phyloP scores from a whole-genome alignment of 2,113 vertebrate genomes.

The Centrocercus urophasianus region DNA sequence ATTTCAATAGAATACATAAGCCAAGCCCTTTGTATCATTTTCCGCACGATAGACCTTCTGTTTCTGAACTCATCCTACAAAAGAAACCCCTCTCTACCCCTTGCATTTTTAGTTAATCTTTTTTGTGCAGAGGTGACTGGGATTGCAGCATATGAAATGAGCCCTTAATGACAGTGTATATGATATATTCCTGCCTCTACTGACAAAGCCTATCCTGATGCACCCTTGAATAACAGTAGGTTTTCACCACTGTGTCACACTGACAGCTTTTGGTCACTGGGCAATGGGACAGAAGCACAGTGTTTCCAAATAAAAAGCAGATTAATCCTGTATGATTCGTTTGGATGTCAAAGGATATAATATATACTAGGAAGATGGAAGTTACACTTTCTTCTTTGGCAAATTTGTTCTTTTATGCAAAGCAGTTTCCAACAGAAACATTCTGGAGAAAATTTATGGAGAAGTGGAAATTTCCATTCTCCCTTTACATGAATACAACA shows the following conservation, averaged over 20 bases:
- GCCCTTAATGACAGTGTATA: not conserved
- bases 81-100: not conserved
- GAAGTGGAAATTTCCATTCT: slow-evolving; percentile 47
- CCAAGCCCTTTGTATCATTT: not conserved
- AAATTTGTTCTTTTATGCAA: slow-evolving; percentile 6
- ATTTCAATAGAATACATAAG: not conserved
- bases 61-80: not conserved
- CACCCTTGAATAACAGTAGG: not conserved
- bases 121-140: not conserved
- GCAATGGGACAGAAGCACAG: not conserved
- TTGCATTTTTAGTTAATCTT: not conserved
- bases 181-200: not conserved
- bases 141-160: fast-evolving
- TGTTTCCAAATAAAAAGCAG: not conserved
- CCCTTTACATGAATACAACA: not conserved
- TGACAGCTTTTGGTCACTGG: not conserved
- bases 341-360: not conserved
- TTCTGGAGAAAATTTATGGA: not conserved
- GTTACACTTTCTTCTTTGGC: not conserved
- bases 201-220: not conserved
- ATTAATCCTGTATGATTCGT: not conserved
- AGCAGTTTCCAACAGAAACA: slow-evolving; percentile 1
- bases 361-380: not conserved
- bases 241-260: not conserved
- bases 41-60: not conserved